These are phyloP conservation scores for Eupsilia transversa DNA, from an alignment of 2,888 invertebrate genomes.

Conservation along the genomic window DNA sequence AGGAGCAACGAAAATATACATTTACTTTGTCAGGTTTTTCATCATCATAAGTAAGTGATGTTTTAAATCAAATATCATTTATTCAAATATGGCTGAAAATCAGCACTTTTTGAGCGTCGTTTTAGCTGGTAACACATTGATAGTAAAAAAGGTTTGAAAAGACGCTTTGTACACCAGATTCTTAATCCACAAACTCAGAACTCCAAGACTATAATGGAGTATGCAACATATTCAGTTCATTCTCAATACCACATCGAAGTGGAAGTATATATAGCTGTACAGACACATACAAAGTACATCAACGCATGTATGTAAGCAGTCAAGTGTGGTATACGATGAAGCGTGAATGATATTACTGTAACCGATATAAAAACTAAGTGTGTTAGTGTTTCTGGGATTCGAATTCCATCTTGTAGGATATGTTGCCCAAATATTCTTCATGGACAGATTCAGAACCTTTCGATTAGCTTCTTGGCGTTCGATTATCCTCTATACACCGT, in stretches of 20 bases:
- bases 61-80: background rate
- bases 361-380: conserved; percentile 35
- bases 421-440: background rate
- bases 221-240: background rate
- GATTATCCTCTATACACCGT: background rate
- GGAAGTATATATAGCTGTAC: conserved; percentile 18
- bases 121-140: background rate
- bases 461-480: background rate
- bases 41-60: background rate
- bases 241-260: conserved; percentile 20
- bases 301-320: conserved; percentile 38
- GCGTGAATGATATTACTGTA: conserved; percentile 60
- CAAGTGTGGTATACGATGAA: conserved; percentile 54
- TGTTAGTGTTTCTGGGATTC: conserved; percentile 26
- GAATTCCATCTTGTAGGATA: background rate
- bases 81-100: background rate
- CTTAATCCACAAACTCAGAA: background rate
- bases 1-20: background rate
- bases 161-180: background rate
- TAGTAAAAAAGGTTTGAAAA: background rate
- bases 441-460: background rate
- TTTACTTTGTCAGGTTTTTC: background rate
- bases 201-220: background rate
- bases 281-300: conserved; percentile 27
- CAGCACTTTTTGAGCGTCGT: background rate